phyloP scores from a whole-genome alignment of 2,888 invertebrate genomes.

The Cylloceria caligata region DNA sequence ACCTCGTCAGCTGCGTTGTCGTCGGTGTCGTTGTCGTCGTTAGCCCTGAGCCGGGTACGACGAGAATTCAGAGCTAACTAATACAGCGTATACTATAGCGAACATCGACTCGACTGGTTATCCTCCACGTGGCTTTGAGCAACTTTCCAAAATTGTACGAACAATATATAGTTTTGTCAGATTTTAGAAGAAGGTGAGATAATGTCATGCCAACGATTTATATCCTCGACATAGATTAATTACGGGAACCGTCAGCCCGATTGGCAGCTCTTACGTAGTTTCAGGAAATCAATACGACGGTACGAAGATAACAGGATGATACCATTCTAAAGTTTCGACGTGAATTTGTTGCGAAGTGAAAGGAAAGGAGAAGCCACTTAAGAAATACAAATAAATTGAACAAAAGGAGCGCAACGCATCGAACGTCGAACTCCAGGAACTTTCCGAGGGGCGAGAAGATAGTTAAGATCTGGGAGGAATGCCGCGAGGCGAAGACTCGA shows the following conservation, averaged over 20 bases:
- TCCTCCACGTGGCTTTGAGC: slow-evolving; percentile 30
- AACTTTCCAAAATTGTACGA: slow-evolving; percentile 27
- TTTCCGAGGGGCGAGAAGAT: slow-evolving; percentile 55
- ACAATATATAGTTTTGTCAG: slow-evolving; percentile 26
- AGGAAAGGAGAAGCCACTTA: slow-evolving; percentile 45
- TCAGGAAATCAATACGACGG: slow-evolving; percentile 5
- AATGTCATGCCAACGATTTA: slow-evolving; percentile 13
- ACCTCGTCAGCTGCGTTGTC: slow-evolving; percentile 48
- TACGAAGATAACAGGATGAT: neutral
- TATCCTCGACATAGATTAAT: neutral
- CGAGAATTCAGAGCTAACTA: slow-evolving; percentile 44
- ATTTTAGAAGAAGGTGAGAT: slow-evolving; percentile 13
- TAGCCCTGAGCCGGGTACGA: too few species aligned
- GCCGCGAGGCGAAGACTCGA: slow-evolving; percentile 62
- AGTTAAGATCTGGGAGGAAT: slow-evolving; percentile 52
- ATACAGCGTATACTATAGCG: slow-evolving; percentile 19
- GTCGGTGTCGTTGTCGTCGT: too few species aligned
- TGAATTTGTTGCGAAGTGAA: slow-evolving; percentile 30
- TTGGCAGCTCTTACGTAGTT: neutral
- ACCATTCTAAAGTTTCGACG: slow-evolving; percentile 4
- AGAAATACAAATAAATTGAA: slow-evolving; percentile 65
- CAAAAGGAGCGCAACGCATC: slow-evolving; percentile 69
- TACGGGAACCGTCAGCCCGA: neutral
- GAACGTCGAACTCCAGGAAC: slow-evolving; percentile 69
- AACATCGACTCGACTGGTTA: neutral